Percentiles rank a stretch among this genome's conserved stretches.
These are phyloP conservation scores for Phortica variegata DNA, from an alignment of 1,140 invertebrate species.

Conservation along the genomic window DNA sequence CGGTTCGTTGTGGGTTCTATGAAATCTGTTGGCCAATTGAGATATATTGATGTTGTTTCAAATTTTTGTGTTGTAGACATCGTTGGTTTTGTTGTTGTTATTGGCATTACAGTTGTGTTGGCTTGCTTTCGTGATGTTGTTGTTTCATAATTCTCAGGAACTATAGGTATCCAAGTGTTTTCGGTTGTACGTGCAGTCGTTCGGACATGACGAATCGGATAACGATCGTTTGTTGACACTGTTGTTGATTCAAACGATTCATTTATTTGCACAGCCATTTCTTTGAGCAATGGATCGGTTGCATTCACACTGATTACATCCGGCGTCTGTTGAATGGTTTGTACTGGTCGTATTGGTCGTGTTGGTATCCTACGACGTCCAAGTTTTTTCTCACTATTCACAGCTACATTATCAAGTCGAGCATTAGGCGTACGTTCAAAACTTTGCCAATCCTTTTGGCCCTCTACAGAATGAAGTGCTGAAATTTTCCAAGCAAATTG, in stretches of 20 bases:
- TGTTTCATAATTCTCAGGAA: constrained; percentile 26
- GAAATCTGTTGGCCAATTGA: constrained; percentile 48
- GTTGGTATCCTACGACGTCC: constrained; percentile 24
- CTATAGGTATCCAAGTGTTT: constrained; percentile 39
- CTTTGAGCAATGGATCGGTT: constrained; percentile 21
- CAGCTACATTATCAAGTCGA: too few relatives aligned
- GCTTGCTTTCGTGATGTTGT: constrained; percentile 20
- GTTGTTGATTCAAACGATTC: constrained; percentile 36
- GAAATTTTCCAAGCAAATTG: too few relatives aligned
- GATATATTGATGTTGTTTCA: constrained; percentile 23
- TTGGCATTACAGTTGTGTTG: constrained; percentile 14
- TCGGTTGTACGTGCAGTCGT: constrained; percentile 15
- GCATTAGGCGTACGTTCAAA: constrained; percentile 24
- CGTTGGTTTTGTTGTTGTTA: constrained; percentile 1
- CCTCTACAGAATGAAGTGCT: too few relatives aligned
- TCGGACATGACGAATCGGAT: too few relatives aligned
- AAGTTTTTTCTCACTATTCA: constrained; percentile 19
- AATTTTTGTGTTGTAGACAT: constrained; percentile 7
- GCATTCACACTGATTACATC: constrained; percentile 21
- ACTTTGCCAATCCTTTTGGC: constrained; percentile 15
- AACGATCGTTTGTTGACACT: too few relatives aligned
- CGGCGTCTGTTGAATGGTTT: constrained; percentile 9
- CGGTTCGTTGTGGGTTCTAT: constrained; percentile 19
- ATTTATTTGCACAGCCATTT: constrained; percentile 37
- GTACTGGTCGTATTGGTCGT: background rate